Base-by-base conservation (phyloP, 2,113 vertebrate species). In the Cinclus cinclus region DNA sequence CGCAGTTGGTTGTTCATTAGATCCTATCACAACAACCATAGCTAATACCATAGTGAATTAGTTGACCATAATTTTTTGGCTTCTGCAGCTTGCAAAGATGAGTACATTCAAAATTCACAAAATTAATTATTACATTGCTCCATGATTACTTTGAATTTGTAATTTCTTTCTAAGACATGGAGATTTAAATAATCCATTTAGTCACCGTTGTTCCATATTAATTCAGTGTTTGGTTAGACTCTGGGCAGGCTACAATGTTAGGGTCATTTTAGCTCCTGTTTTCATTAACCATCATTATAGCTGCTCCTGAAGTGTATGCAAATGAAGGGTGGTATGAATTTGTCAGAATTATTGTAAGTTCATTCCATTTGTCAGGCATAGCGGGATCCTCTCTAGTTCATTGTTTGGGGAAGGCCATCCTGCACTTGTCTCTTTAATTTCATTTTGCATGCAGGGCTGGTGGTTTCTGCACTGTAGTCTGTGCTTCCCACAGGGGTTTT, bases 121-220 rank as follows among this genome's bases (percentile, higher is more conserved):
- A 95, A 82, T 91, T 9, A 94, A 90, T 96, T 80, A 89, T 92
- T 95, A 90, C 83, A 80, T 46, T 84, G 11, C 33, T 80, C 52
- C 0, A 0, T 64, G 80, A 80, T 89, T 95, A 83, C 33, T 90
- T 62, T 84, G 64, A 84, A 91, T 89, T 83, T 91, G 81, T 81
- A 94, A 96, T 94, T 91, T 90, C 46, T 83, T 93, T 91, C 35
- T 37, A 65, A 89, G 83, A 92, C 82, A 87, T n/a, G 87, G 91
- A 86, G 79, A 92, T 92, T 94, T 97, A 94, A 97, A 92, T 96
- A 96, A 97, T 92, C 94, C 64, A 82, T 94, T 97, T 96, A 97
- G 92, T 91, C 93, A 95, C 76, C 1, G 5, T 95, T 94, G 84
- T 94, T 92, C 77, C 50, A 62, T 94, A 77, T 82, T 90, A 95